Base-by-base conservation (phyloP, 1,140 invertebrate species). In the Pissodes strobi region DNA sequence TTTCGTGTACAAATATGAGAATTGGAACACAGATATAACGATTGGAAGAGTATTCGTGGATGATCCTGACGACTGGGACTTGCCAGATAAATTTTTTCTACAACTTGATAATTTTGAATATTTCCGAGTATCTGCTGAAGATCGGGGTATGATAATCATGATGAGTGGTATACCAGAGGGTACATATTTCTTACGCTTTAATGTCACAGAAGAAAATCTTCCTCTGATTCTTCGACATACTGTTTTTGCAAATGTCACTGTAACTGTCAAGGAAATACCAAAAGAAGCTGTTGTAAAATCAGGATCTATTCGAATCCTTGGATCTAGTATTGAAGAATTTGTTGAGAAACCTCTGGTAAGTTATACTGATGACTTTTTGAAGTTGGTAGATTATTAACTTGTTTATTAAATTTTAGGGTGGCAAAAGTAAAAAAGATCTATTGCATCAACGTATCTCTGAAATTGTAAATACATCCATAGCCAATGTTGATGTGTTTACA, bases 11-110 rank as follows among this genome's bases (percentile, higher is more conserved):
- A 95, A 94, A 76, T 97, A 93, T 74, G 90, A 89, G 80, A 88
- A 71, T 67, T 27, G 62, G 43, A 59, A 51, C 13, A 67, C 34
- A 22, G 85, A 89, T 53, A 90, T 89, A 0, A 84, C 89, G 66
- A 93, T 97, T 41, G 95, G 95, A 0, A 81, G 92, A 18, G 93
- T 97, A 1, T 97, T 92, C 77, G 93, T 95, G 0, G 84, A 91
- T 22, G 95, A 98, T 80, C 82, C 86, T 0, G 95, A 98, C 74
- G 95, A 97, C 75, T 97, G 94, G 93, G 95, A 98, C 79, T 78
- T 95, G 38, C 85, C 86, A 0, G 93, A 97, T 74, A 98, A 98
- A 79, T 74, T 81, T 1, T 98, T 95, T 69, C 77, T 79, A 9
- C 92, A 90, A 90, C 77, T 79, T 27, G 72, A 75, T 25, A 73